Evolutionary conservation across 2,797 vertebrate species (phyloP), one percentile per base, ranked within the genome.

Genomic region (Knipowitschia caucasica): DNA sequence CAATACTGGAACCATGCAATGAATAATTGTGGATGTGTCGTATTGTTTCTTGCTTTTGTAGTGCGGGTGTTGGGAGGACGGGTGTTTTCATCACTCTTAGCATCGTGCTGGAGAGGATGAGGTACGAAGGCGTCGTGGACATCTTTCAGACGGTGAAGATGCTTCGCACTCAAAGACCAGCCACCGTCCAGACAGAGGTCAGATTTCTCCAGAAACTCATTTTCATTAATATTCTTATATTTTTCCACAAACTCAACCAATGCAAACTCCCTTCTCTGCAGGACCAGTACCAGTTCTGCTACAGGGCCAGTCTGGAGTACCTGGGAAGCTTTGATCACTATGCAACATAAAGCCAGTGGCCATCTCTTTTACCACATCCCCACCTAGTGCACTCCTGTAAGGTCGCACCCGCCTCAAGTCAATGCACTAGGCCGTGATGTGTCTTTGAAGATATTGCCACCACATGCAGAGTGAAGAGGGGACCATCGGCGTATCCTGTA

Each of bases 131-230:
- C 46, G 95, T 99, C 69, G 95, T 99, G 82, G 97, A 99, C 88
- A 97, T 99, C 85, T 99, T 99, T 90, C 97, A 99, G 90, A 99
- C 97, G 4, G 96, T 98, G 82, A 99, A 99, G 93, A 99, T 99
- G 95, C 86, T 99, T 77, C 92, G 97, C 78, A 99, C 97, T 8
- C 97, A 99, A 79, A 91, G 97, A 76, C 97, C 96, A 73, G 97
- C 95, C 78, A 97, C 97, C 90, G 97, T 99, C 85, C 97, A 99
- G 87, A 99, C 95, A 79, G 97, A 99, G 94, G 97, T 97, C 64
- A 92, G 49, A 38, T 2, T n/a, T 15, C 43, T 42, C 2, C 3
- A 14, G 3, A 7, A 6, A 2, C 4, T 1, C 10, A 30, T 4
- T 25, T 6, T 14, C 4, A 3, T 24, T 6, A 24, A 12, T 21